Percentiles rank a stretch among this genome's conserved stretches.
These are phyloP conservation scores for Tor tambroides DNA, from an alignment of 2,113 vertebrate species.

Conservation along the genomic window DNA sequence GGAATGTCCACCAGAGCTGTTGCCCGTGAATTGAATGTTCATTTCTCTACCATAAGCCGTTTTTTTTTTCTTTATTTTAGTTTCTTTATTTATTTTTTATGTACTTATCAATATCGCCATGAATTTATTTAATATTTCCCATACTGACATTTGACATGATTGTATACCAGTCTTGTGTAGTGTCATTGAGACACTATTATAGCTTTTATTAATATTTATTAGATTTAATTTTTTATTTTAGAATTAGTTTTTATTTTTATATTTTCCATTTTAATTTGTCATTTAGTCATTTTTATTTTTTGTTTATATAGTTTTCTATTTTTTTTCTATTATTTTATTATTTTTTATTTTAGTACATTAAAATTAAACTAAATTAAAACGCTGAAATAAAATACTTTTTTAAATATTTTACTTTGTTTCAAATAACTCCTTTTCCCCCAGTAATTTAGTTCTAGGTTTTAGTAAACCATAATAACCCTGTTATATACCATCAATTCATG, in stretches of 20 bases:
- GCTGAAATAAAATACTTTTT: too few species aligned
- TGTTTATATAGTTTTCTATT: background rate
- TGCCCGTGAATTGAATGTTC: too few species aligned
- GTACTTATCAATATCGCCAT: too few species aligned
- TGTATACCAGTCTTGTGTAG: background rate
- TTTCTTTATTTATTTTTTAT: too few species aligned
- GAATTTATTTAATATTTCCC: background rate
- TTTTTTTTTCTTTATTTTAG: too few species aligned
- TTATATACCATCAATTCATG: background rate
- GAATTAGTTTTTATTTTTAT: background rate
- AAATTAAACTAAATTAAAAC: background rate
- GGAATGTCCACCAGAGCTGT: too few species aligned
- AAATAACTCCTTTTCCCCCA: background rate
- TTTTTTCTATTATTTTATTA: too few species aligned
- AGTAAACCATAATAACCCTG: background rate
- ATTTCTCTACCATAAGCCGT: too few species aligned
- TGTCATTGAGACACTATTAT: background rate
- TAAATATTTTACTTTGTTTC: background rate
- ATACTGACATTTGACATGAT: background rate
- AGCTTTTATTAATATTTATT: background rate
- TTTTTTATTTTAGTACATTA: background rate
- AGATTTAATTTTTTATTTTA: background rate
- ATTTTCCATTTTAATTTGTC: background rate
- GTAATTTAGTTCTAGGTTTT: background rate
- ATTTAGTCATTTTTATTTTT: background rate